Percentiles rank a stretch among this genome's conserved stretches.
These are phyloP conservation scores for Corythornis cristatus DNA, from an alignment of 2,113 vertebrate genomes.

Conservation along the genomic window DNA sequence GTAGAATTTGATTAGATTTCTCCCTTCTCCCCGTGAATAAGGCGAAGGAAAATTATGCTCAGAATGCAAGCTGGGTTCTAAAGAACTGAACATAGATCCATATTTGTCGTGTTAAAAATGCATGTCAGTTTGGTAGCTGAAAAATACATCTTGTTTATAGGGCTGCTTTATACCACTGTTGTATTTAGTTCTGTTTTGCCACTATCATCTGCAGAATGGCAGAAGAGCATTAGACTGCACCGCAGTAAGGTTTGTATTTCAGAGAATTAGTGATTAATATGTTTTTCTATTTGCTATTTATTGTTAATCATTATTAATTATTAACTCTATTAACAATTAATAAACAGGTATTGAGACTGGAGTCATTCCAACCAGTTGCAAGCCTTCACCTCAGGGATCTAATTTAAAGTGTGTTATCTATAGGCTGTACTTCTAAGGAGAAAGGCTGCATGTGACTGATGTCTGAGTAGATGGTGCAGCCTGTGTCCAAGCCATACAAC, in stretches of 20 bases:
- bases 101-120: slow-evolving; percentile 42
- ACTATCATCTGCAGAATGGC: background rate
- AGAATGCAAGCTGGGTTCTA: slow-evolving; percentile 26
- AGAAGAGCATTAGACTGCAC: background rate
- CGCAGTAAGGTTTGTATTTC: background rate
- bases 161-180: background rate
- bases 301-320: too few relatives aligned
- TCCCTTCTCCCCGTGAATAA: slow-evolving; percentile 39
- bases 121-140: background rate
- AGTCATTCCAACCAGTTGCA: background rate
- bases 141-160: slow-evolving; percentile 21
- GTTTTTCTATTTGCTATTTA: background rate
- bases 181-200: slow-evolving; percentile 6
- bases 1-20: slow-evolving; percentile 67
- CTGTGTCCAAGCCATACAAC: fast-evolving
- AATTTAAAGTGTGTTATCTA: background rate
- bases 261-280: background rate
- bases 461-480: background rate
- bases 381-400: background rate
- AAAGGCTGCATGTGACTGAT: background rate
- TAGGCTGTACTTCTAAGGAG: background rate
- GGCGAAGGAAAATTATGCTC: slow-evolving; percentile 39
- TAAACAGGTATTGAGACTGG: background rate
- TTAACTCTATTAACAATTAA: background rate
- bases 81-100: slow-evolving; percentile 1